A percentile compares a stretch with the other conserved stretches of the same genome.
phyloP scores from a whole-genome alignment of 2,797 vertebrate species.

The Harpagifer antarcticus region DNA sequence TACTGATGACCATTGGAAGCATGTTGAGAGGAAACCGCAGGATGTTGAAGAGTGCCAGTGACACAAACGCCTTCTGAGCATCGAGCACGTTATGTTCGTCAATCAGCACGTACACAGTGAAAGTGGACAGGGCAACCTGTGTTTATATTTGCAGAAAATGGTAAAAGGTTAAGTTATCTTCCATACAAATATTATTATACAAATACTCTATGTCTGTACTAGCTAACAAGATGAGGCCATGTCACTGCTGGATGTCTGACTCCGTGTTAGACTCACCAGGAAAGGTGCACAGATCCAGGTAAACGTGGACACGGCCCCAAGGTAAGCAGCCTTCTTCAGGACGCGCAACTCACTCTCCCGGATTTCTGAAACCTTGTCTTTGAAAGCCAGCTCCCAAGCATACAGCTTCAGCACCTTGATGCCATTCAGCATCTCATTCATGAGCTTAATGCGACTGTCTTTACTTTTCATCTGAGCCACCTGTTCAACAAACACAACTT shows the following conservation, averaged over 20 bases:
- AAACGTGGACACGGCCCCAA: slow-evolving; percentile 93
- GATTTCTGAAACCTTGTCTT: slow-evolving; percentile 92
- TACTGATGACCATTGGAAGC: slow-evolving; percentile 98
- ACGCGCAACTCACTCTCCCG: slow-evolving; percentile 92
- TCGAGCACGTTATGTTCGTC: slow-evolving; percentile 87
- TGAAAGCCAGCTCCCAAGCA: slow-evolving; percentile 97
- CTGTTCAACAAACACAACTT: slow-evolving; percentile 72
- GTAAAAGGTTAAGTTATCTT: background rate
- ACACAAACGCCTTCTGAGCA: slow-evolving; percentile 92
- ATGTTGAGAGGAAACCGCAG: slow-evolving; percentile 93
- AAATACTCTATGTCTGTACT: background rate
- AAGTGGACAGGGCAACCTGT: slow-evolving; percentile 92
- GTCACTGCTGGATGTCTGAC: background rate
- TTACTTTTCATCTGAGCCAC: slow-evolving; percentile 99
- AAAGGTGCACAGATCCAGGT: slow-evolving; percentile 98
- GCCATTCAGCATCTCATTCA: slow-evolving; percentile 97
- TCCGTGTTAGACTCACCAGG: slow-evolving; percentile 87
- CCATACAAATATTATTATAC: too few species aligned
- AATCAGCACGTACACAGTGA: slow-evolving; percentile 87
- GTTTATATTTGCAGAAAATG: background rate
- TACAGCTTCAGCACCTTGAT: slow-evolving; percentile 98
- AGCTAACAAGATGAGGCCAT: background rate
- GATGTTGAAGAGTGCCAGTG: slow-evolving; percentile 93
- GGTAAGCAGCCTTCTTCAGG: slow-evolving; percentile 93
- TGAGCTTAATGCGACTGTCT: slow-evolving; percentile 96